Evolutionary conservation across 2,113 vertebrate genomes (phyloP), one percentile per base, ranked within the genome.

Genomic region (Crotalus helleri): DNA sequence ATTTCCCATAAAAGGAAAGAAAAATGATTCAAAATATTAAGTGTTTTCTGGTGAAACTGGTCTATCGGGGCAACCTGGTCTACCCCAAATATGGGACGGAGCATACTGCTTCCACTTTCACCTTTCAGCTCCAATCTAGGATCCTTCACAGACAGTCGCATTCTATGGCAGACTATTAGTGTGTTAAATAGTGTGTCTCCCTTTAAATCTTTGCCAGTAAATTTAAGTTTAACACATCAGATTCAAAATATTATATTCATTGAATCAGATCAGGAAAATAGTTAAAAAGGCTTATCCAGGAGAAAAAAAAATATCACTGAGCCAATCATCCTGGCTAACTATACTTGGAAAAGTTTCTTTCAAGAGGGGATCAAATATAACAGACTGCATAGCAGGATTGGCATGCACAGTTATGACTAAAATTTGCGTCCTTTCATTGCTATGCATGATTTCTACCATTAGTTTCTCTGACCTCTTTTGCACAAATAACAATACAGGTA

Each of bases 231-330:
- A 51, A 51, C 49, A 10, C 9, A 51, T 51, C 49, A 51, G 0
- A 74, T 74, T 17, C 95, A 85, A 29, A 26, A 95, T 95, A 94
- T 96, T 95, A 91, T 91, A 92, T 92, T 91, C 94, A 0, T 88
- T 95, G 95, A 88, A 94, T 94, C 94, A 92, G 61, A 90, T 92
- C 94, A 54, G 90, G 93, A 93, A 85, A 88, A 26, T 89, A 94
- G 94, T 94, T 92, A 89, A 58, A 26, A 93, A 95, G 54, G 89
- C 95, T 93, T 93, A 89, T 93, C 94, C 64, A 93, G 93, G 51
- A 92, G 19, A n/a, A 86, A 44, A 15, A 15, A 10, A 46, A 88
- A 4, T 93, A 94, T 89, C 94, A 92, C 33, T 55, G 93, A 90
- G 93, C 95, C 95, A 64, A 10, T 94, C 89, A 33, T 26, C 85